A percentile compares a stretch with the other conserved stretches of the same genome.
Evolutionary conservation across 2,888 invertebrate species (phyloP).

Genomic region (Seira musarum): DNA sequence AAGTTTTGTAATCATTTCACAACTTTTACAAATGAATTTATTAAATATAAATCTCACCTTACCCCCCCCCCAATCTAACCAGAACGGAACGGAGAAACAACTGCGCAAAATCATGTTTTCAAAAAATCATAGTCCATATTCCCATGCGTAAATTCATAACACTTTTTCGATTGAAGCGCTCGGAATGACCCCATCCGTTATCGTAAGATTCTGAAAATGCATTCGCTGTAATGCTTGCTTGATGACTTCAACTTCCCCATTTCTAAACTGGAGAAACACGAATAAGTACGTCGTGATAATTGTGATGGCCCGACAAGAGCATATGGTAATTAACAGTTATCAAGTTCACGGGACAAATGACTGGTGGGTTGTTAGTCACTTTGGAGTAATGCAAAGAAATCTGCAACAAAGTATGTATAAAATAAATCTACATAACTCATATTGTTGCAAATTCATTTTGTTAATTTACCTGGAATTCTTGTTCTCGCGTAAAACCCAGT

Average conservation of each 20-base stretch:
- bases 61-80: too few relatives aligned
- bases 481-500: background rate
- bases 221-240: too few relatives aligned
- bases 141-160: too few relatives aligned
- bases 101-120: too few relatives aligned
- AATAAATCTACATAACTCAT: background rate
- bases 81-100: too few relatives aligned
- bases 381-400: slow-evolving; percentile 37
- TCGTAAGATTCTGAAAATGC: too few relatives aligned
- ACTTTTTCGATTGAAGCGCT: too few relatives aligned
- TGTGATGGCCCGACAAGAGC: slow-evolving; percentile 31
- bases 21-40: too few relatives aligned
- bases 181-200: too few relatives aligned
- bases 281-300: slow-evolving; percentile 46
- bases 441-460: background rate
- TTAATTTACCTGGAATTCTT: slow-evolving; percentile 26
- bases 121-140: too few relatives aligned
- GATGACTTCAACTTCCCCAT: background rate
- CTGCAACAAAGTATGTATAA: slow-evolving; percentile 13
- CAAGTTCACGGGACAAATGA: slow-evolving; percentile 38
- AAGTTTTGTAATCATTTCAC: too few relatives aligned
- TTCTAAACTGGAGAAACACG: slow-evolving; percentile 42
- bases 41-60: too few relatives aligned
- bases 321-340: slow-evolving; percentile 41
- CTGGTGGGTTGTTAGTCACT: slow-evolving; percentile 27